These are phyloP conservation scores for Odontothrips loti DNA, from an alignment of 2,888 invertebrate species.

Conservation along the genomic window DNA sequence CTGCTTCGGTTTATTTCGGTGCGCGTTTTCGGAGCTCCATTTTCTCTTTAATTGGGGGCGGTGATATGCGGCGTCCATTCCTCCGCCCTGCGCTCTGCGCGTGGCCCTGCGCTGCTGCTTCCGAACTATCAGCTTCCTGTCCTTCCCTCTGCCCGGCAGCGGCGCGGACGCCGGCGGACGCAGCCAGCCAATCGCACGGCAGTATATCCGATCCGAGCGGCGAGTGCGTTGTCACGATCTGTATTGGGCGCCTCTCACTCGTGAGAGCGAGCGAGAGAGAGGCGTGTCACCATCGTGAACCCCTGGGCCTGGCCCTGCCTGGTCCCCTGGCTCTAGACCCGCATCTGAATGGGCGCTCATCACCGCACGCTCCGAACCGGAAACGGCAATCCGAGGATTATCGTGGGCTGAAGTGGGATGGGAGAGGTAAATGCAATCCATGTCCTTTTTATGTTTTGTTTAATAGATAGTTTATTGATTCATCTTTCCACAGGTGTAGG, in stretches of 20 bases:
- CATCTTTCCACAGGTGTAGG: neutral
- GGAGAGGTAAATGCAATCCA: neutral
- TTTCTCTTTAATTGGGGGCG: neutral
- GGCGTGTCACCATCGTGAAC: neutral
- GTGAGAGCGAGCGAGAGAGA: neutral
- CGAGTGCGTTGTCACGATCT: conserved; percentile 6
- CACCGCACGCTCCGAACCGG: neutral
- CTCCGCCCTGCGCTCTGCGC: neutral
- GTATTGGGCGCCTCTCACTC: neutral
- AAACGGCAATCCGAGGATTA: no score
- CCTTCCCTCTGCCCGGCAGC: neutral
- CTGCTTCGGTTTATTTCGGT: neutral
- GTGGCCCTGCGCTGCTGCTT: neutral
- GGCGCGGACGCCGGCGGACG: neutral
- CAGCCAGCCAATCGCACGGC: neutral
- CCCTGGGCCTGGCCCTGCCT: no score
- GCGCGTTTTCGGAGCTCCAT: neutral
- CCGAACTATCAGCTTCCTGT: neutral
- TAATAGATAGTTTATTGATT: conserved; percentile 19
- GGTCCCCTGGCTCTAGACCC: no score
- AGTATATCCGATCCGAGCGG: neutral
- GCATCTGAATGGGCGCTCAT: neutral
- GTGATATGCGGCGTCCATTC: neutral
- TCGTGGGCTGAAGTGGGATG: neutral
- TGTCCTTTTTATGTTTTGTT: neutral